Evolutionary conservation across 2,797 vertebrate genomes (phyloP).

Genomic region (Takifugu ocellatus): DNA sequence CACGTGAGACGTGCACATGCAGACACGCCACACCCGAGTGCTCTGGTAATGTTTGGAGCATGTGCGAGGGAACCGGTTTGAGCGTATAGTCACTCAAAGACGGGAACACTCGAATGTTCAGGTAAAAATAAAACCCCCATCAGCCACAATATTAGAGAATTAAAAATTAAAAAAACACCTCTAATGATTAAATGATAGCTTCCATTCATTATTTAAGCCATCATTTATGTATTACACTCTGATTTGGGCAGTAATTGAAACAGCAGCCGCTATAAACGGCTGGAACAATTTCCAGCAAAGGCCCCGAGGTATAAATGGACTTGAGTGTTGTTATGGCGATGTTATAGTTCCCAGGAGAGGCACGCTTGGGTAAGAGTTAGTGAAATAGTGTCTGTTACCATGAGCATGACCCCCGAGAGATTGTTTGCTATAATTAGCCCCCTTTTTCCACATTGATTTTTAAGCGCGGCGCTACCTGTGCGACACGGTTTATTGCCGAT

Average conservation of each 20-base stretch:
- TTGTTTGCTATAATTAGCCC: constrained; percentile 54
- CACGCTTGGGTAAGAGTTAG: constrained; percentile 56
- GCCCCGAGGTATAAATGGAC: constrained; percentile 57
- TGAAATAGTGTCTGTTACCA: constrained; percentile 29
- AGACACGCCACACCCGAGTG: constrained; percentile 3
- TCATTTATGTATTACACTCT: constrained; percentile 42
- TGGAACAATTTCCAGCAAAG: constrained; percentile 46
- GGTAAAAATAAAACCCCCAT: constrained; percentile 7
- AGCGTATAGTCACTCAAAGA: constrained; percentile 11
- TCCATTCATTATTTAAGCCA: constrained; percentile 52
- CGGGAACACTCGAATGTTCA: neutral
- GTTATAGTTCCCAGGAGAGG: constrained; percentile 55
- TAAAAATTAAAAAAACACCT: constrained; percentile 2
- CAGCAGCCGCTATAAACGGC: constrained; percentile 47
- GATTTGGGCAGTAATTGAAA: constrained; percentile 54
- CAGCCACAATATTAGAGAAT: constrained; percentile 4
- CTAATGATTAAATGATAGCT: constrained; percentile 23
- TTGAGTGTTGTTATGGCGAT: constrained; percentile 53
- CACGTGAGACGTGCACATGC: constrained; percentile 9
- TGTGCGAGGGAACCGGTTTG: constrained; percentile 13
- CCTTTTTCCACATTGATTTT: constrained; percentile 30
- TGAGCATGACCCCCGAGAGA: constrained; percentile 43
- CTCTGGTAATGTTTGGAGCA: constrained; percentile 16
- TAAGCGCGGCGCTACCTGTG: constrained; percentile 1
- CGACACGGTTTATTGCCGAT: no score